Evolutionary conservation across 2,888 invertebrate species (phyloP).

Genomic region (Agrochola lychnidis): DNA sequence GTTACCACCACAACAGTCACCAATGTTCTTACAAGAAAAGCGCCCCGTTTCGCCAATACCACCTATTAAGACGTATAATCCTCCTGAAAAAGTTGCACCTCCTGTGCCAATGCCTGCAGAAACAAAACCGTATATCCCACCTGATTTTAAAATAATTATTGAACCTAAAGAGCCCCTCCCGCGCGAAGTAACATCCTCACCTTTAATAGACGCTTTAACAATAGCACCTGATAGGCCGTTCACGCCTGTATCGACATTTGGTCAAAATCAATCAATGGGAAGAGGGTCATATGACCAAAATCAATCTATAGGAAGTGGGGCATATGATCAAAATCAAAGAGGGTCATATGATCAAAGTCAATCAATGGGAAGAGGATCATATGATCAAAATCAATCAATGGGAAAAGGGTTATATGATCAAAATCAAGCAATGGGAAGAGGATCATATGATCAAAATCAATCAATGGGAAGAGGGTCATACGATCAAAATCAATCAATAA

Average conservation of each 20-base stretch:
- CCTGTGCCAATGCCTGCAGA: conserved; percentile 92
- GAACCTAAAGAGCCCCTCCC: conserved; percentile 84
- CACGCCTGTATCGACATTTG: conserved; percentile 86
- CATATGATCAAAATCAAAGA: conserved; percentile 66
- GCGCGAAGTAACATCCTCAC: conserved; percentile 89
- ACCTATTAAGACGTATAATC: conserved; percentile 86
- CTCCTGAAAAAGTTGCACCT: conserved; percentile 86
- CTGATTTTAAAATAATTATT: conserved; percentile 91
- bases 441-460: conserved; percentile 70
- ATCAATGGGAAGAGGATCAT: conserved; percentile 1
- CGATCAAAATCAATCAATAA: conserved; percentile 73
- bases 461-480: conserved; percentile 87
- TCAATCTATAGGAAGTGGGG: conserved; percentile 77
- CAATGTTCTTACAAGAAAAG: conserved; percentile 79
- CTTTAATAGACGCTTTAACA: conserved; percentile 92
- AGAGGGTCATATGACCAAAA: conserved; percentile 33
- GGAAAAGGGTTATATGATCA: conserved; percentile 80
- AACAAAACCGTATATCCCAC: conserved; percentile 92
- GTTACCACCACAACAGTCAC: conserved; percentile 73
- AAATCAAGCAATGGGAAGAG: conserved; percentile 53
- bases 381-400: conserved; percentile 38
- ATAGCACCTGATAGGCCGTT: conserved; percentile 92
- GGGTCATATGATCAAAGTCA: conserved; percentile 16
- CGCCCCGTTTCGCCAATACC: conserved; percentile 84
- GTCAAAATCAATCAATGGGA: conserved; percentile 23